Percentiles rank a stretch among this genome's conserved stretches.
phyloP scores from a whole-genome alignment of 1,140 invertebrate species.

The Ceratina japonica region DNA sequence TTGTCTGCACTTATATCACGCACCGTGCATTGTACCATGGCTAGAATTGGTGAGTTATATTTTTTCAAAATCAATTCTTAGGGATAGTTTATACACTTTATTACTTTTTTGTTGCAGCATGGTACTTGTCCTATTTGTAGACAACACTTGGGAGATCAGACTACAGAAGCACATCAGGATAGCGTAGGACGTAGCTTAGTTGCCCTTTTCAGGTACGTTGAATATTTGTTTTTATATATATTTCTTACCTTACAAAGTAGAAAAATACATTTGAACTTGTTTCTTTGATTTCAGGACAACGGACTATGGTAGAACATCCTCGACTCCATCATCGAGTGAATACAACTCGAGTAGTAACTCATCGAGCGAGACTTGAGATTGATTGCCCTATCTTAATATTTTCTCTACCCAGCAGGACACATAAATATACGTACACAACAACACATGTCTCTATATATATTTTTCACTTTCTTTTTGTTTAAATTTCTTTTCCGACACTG shows the following conservation, averaged over 20 bases:
- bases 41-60: slow-evolving; percentile 87
- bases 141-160: slow-evolving; percentile 85
- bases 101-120: slow-evolving; percentile 82
- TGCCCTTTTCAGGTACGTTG: slow-evolving; percentile 77
- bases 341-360: slow-evolving; percentile 70
- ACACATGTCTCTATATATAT: slow-evolving; percentile 41
- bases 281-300: slow-evolving; percentile 65
- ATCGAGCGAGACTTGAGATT: slow-evolving; percentile 70
- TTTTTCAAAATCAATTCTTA: not conserved
- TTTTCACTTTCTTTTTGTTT: slow-evolving; percentile 37
- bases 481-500: slow-evolving; percentile 40
- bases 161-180: slow-evolving; percentile 75
- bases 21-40: slow-evolving; percentile 96
- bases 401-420: slow-evolving; percentile 35
- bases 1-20: slow-evolving; percentile 96
- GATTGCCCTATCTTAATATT: slow-evolving; percentile 51
- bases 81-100: not conserved
- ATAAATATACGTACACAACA: slow-evolving; percentile 45
- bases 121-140: slow-evolving; percentile 97
- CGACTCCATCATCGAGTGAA: slow-evolving; percentile 55
- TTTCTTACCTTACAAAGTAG: no score
- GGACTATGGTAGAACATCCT: slow-evolving; percentile 71
- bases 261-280: not conserved
- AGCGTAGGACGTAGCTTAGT: slow-evolving; percentile 77
- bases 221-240: not conserved